These are phyloP conservation scores for Ammodytes marinus DNA, from an alignment of 2,113 vertebrate species.

Conservation along the genomic window DNA sequence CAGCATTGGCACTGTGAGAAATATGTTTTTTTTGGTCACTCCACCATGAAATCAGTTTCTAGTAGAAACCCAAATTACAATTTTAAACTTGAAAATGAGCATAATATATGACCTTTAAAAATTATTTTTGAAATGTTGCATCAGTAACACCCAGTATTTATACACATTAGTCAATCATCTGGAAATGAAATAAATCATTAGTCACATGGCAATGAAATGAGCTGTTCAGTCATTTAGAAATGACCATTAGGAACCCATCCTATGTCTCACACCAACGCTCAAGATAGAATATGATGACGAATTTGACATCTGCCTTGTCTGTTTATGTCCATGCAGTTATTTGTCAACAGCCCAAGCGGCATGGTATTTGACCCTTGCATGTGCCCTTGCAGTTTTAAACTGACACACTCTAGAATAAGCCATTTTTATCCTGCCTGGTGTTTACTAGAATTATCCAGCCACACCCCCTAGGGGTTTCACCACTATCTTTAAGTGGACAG, in stretches of 20 bases:
- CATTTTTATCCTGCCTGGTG: conserved; percentile 49
- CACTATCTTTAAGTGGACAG: conserved; percentile 19
- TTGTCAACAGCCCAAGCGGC: conserved; percentile 30
- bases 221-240: conserved; percentile 13
- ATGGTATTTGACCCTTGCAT: conserved; percentile 3
- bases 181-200: too few relatives aligned
- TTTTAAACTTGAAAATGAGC: too few relatives aligned
- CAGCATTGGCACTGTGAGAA: too few relatives aligned
- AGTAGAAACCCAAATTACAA: too few relatives aligned
- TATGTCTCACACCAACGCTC: neutral
- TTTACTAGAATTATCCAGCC: conserved; percentile 59
- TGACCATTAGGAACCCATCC: neutral
- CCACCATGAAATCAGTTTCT: too few relatives aligned
- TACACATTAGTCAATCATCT: too few relatives aligned
- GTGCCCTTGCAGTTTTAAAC: conserved; percentile 24
- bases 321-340: conserved; percentile 29
- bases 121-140: too few relatives aligned
- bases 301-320: conserved; percentile 10
- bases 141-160: too few relatives aligned
- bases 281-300: conserved; percentile 21
- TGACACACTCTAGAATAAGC: conserved; percentile 16
- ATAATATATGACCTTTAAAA: too few relatives aligned
- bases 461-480: conserved; percentile 36
- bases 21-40: too few relatives aligned
- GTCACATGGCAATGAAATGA: too few relatives aligned